Percentiles rank a stretch among this genome's conserved stretches.
Evolutionary conservation across 1,140 invertebrate genomes (phyloP).

Genomic region (Hyles euphorbiae): DNA sequence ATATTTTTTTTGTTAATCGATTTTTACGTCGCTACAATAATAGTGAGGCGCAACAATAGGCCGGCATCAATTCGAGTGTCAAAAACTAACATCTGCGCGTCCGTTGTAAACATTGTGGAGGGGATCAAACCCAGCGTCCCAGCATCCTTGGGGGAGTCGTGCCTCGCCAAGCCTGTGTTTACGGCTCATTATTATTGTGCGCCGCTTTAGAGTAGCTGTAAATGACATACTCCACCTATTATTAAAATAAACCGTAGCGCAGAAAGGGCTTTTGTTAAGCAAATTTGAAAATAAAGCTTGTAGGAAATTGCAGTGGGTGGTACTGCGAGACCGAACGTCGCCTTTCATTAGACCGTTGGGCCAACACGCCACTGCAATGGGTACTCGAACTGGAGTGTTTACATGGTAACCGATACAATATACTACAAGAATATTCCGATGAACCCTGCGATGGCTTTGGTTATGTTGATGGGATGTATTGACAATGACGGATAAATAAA

Average conservation of each 20-base stretch:
- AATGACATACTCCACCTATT: conserved; percentile 67
- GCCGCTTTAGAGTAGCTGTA: conserved; percentile 61
- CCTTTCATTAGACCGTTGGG: conserved; percentile 29
- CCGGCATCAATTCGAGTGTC: conserved; percentile 73
- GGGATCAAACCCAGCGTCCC: conserved; percentile 27
- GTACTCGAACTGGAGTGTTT: conserved; percentile 32
- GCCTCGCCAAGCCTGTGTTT: conserved; percentile 59
- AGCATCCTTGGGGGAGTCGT: conserved; percentile 57
- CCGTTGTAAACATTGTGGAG: conserved; percentile 60
- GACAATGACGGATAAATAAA: no score
- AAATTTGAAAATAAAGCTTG: conserved; percentile 44
- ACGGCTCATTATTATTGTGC: conserved; percentile 70
- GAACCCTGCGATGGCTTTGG: no score
- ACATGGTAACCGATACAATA: conserved; percentile 27
- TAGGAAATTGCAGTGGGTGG: conserved; percentile 41
- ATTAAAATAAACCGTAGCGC: conserved; percentile 54
- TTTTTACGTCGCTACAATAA: conserved; percentile 62
- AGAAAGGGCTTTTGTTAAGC: conserved; percentile 46
- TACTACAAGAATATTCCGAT: no score
- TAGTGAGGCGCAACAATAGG: conserved; percentile 58
- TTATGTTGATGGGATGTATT: no score
- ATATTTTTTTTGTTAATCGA: conserved; percentile 53
- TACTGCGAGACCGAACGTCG: conserved; percentile 20
- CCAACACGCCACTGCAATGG: conserved; percentile 25
- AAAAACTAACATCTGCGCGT: conserved; percentile 74